Evolutionary conservation across 2,797 vertebrate genomes (phyloP).

Genomic region (Anabas testudineus): DNA sequence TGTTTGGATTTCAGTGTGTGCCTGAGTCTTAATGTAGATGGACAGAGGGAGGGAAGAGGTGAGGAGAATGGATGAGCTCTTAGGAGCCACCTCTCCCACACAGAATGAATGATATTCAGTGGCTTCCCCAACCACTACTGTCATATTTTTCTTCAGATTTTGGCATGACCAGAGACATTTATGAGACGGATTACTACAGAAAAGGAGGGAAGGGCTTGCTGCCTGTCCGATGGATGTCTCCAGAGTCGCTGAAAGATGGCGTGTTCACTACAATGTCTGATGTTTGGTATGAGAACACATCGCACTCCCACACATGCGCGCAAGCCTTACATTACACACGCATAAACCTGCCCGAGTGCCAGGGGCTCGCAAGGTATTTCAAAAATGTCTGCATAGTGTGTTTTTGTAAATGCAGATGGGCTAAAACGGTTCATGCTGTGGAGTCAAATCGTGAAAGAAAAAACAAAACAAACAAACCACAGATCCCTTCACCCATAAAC

Average conservation of each 20-base stretch:
- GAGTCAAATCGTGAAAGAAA: conserved; percentile 40
- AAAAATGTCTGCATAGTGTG: conserved; percentile 44
- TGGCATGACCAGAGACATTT: conserved; percentile 99
- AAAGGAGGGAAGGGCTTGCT: conserved; percentile 99
- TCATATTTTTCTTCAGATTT: conserved; percentile 87
- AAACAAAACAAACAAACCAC: no score
- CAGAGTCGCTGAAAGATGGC: conserved; percentile 97
- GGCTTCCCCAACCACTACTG: conserved; percentile 55
- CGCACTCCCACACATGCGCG: conserved; percentile 29
- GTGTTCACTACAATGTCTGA: conserved; percentile 99
- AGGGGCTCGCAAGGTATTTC: conserved; percentile 31
- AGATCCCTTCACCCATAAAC: conserved; percentile 40
- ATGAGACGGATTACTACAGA: conserved; percentile 99
- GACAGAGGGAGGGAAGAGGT: conserved; percentile 50
- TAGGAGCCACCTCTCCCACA: conserved; percentile 56
- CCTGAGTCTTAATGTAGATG: conserved; percentile 58
- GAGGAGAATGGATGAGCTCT: conserved; percentile 59
- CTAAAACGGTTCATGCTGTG: conserved; percentile 35
- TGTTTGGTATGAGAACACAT: conserved; percentile 90
- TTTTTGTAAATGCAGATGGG: conserved; percentile 34
- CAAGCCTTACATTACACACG: conserved; percentile 30
- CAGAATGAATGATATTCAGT: conserved; percentile 60
- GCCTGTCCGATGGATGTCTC: conserved; percentile 99
- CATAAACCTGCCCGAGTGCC: conserved; percentile 50
- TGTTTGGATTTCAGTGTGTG: conserved; percentile 51